Conservation (phyloP, 2,888 invertebrate species). For the Pyrrhia umbra region DNA sequence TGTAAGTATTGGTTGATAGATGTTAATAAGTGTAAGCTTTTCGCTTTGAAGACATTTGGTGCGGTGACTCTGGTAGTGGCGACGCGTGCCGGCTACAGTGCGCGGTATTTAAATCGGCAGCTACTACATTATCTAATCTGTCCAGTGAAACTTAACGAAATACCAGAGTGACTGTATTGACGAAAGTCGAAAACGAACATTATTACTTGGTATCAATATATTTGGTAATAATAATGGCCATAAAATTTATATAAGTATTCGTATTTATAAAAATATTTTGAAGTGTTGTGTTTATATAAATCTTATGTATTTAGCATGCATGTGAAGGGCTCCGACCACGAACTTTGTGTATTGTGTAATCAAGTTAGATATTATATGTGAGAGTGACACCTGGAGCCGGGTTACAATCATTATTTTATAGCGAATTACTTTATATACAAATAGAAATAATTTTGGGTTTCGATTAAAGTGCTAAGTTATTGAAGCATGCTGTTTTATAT, state of each 20-base stretch:
- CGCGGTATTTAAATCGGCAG: constrained; percentile 2
- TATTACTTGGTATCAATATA: constrained; percentile 26
- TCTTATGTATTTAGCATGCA: constrained; percentile 44
- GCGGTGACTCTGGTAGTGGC: constrained; percentile 9
- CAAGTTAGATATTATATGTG: constrained; percentile 29
- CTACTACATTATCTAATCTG: background rate
- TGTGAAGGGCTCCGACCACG: constrained; percentile 23
- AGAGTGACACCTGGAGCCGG: constrained; percentile 3
- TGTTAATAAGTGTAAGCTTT: constrained; percentile 41
- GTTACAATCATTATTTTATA: constrained; percentile 31
- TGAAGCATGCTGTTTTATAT: constrained; percentile 42
- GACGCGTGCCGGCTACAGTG: background rate
- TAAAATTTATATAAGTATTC: constrained; percentile 49
- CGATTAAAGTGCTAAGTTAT: constrained; percentile 77
- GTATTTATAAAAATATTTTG: constrained; percentile 49
- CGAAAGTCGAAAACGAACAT: constrained; percentile 11
- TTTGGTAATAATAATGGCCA: constrained; percentile 23
- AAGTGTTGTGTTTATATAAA: constrained; percentile 45
- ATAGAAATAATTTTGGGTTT: constrained; percentile 72
- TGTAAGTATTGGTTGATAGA: constrained; percentile 42
- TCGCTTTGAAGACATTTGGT: constrained; percentile 25
- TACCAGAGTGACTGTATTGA: constrained; percentile 27
- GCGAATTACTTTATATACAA: constrained; percentile 58
- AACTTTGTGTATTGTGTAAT: constrained; percentile 19
- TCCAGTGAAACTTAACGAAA: background rate